A percentile compares a stretch with the other conserved stretches of the same genome.
Conservation (phyloP, 92 coral and sea anemone genomes). For the Ricordea florida region DNA sequence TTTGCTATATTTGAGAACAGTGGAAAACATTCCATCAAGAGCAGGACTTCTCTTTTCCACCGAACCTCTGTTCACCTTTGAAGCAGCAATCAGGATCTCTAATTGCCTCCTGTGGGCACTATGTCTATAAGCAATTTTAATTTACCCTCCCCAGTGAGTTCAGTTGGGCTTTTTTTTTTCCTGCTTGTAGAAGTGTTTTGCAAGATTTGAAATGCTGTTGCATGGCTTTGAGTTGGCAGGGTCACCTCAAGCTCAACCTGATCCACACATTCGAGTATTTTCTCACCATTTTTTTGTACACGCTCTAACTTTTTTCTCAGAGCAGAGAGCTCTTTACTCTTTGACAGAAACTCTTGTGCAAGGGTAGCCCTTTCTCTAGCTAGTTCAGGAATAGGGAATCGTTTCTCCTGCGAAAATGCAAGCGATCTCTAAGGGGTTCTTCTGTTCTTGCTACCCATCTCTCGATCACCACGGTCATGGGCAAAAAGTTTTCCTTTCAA, state of each 20-base stretch:
- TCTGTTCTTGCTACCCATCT: slow-evolving; percentile 35
- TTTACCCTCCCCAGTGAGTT: slow-evolving; percentile 44
- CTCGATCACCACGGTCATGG: not conserved
- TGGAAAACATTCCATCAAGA: slow-evolving; percentile 60
- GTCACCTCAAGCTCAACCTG: slow-evolving; percentile 10
- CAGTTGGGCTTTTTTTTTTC: slow-evolving; percentile 52
- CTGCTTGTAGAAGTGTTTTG: slow-evolving; percentile 36
- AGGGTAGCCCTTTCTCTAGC: slow-evolving; percentile 41
- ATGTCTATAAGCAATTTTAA: slow-evolving; percentile 37
- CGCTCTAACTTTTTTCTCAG: not conserved
- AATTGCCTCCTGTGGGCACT: slow-evolving; percentile 57
- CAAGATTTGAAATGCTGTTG: slow-evolving; percentile 13
- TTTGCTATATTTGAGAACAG: slow-evolving; percentile 47
- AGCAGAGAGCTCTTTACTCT: slow-evolving; percentile 24
- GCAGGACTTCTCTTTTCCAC: slow-evolving; percentile 59
- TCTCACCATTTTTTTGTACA: slow-evolving; percentile 10
- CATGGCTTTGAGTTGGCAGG: slow-evolving; percentile 24
- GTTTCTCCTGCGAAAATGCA: slow-evolving; percentile 16
- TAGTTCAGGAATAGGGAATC: slow-evolving; percentile 43
- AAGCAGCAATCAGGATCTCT: slow-evolving; percentile 58
- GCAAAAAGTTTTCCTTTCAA: not conserved
- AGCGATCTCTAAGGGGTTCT: slow-evolving; percentile 30
- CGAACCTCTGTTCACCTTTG: slow-evolving; percentile 64
- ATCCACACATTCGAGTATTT: slow-evolving; percentile 12
- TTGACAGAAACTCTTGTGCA: slow-evolving; percentile 25